Evolutionary conservation across 2,797 vertebrate genomes (phyloP).

Genomic region (Xiphorhynchus erythropygius): DNA sequence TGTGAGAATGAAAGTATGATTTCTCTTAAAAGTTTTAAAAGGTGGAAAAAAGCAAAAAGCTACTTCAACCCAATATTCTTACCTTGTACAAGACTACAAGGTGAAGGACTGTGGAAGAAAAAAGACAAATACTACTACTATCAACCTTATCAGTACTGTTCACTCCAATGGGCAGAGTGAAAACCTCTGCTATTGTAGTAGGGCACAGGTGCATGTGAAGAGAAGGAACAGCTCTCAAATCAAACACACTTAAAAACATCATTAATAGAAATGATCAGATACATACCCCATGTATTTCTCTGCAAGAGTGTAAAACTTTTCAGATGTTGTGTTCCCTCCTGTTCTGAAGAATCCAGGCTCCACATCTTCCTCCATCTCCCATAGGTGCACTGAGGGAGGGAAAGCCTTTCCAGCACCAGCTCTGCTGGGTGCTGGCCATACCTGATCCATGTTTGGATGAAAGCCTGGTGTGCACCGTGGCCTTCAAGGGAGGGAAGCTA

Average conservation of each 20-base stretch:
- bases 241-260: background rate
- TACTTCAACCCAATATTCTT: background rate
- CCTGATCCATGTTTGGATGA: too few relatives aligned
- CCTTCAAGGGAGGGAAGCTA: background rate
- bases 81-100: background rate
- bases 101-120: background rate
- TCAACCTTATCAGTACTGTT: background rate
- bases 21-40: background rate
- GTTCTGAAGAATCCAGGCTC: background rate
- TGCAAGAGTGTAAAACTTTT: background rate
- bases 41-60: fast-evolving
- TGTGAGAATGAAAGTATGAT: background rate
- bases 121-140: background rate
- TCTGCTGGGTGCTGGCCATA: background rate
- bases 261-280: background rate
- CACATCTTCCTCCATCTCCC: background rate
- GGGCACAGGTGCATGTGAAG: background rate
- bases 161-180: background rate
- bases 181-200: background rate
- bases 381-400: background rate
- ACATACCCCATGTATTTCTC: background rate
- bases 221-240: background rate
- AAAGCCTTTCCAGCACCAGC: background rate
- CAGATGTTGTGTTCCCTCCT: background rate
- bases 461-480: background rate